Percentiles rank a stretch among this genome's conserved stretches.
These are phyloP conservation scores for Gymnothorax javanicus DNA, from an alignment of 2,797 vertebrate species.

Conservation along the genomic window DNA sequence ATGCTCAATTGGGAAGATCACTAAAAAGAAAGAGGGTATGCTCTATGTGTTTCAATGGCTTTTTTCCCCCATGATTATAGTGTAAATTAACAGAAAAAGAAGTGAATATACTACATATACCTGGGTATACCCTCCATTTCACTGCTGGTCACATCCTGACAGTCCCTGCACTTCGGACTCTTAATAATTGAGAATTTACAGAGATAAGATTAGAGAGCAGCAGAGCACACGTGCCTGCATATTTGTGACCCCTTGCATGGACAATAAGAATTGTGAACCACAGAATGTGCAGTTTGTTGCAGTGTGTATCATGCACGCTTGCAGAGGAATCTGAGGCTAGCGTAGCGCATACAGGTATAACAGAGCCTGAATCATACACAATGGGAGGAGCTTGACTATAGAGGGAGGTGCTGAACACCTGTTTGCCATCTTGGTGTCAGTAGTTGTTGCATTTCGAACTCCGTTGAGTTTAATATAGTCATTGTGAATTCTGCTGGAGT, in stretches of 20 bases:
- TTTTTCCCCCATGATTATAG: too few relatives aligned
- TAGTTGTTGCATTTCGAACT: too few relatives aligned
- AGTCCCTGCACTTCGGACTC: not conserved
- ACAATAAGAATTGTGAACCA: slow-evolving; percentile 1
- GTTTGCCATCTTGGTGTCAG: too few relatives aligned
- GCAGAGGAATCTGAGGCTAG: not conserved
- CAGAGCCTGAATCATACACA: too few relatives aligned
- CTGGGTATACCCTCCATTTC: not conserved
- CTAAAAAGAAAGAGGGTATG: too few relatives aligned
- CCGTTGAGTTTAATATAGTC: not conserved
- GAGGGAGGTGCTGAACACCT: too few relatives aligned
- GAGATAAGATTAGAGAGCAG: not conserved
- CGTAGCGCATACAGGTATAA: too few relatives aligned
- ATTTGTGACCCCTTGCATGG: not conserved
- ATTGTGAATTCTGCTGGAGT: too few relatives aligned
- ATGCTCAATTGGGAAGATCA: too few relatives aligned
- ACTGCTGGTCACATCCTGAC: not conserved
- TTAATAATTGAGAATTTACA: not conserved
- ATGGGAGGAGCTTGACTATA: too few relatives aligned
- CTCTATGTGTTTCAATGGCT: too few relatives aligned
- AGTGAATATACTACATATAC: not conserved
- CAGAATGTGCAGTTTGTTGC: not conserved
- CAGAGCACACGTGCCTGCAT: not conserved
- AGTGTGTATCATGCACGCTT: not conserved
- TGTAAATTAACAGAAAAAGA: too few relatives aligned